Conservation (phyloP, 2,888 invertebrate genomes). For the Pardosa pseudoannulata region DNA sequence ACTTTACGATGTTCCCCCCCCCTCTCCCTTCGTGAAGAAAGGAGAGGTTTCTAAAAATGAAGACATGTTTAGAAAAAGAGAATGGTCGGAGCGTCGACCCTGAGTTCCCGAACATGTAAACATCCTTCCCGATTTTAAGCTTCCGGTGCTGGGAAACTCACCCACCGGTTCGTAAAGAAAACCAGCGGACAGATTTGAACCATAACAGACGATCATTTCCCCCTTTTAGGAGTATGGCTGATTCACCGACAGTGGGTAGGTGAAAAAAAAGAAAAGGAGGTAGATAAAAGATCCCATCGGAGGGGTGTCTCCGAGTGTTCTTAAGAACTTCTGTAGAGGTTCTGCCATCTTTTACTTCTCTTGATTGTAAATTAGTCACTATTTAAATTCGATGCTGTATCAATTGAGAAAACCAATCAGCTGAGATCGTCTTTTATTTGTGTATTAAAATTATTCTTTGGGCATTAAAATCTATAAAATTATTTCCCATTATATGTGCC, state of each 20-base stretch:
- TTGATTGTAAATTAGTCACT: too few relatives aligned
- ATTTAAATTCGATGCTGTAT: too few relatives aligned
- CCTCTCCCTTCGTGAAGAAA: too few relatives aligned
- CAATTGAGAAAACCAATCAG: too few relatives aligned
- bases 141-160: neutral
- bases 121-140: neutral
- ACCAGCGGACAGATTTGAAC: neutral
- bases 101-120: neutral
- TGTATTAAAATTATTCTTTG: too few relatives aligned
- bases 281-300: neutral
- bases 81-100: neutral
- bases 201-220: neutral
- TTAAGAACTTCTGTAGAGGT: neutral
- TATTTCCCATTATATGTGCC: too few relatives aligned
- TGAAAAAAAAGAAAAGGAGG: neutral
- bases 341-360: too few relatives aligned
- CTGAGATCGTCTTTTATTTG: too few relatives aligned
- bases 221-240: neutral
- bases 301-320: neutral
- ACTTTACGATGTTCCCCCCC: too few relatives aligned
- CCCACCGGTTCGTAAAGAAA: neutral
- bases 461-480: too few relatives aligned
- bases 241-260: neutral
- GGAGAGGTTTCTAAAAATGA: neutral
- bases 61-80: too few relatives aligned